Evolutionary conservation across 2,888 invertebrate species (phyloP).

Genomic region (Nephrotoma appendiculata): DNA sequence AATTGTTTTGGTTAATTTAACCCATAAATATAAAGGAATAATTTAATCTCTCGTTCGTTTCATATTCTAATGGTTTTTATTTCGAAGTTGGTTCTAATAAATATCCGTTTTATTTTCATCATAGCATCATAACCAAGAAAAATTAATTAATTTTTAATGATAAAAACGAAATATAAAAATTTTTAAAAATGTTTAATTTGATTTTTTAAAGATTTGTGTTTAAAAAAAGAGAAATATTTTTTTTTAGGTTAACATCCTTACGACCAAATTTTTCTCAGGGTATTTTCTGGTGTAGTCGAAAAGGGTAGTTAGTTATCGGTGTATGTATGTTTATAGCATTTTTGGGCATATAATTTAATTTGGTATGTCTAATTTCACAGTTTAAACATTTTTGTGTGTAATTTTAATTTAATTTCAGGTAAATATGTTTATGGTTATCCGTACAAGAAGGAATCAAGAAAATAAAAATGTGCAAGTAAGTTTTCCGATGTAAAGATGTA

Average conservation of each 20-base stretch:
- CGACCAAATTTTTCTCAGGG: background rate
- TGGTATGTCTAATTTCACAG: background rate
- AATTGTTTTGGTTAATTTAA: background rate
- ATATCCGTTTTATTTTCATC: background rate
- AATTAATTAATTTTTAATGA: background rate
- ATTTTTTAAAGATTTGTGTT: background rate
- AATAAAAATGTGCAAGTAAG: background rate
- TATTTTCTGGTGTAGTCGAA: background rate
- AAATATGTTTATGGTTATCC: background rate
- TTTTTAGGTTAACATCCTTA: background rate
- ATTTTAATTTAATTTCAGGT: background rate
- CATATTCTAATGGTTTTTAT: background rate
- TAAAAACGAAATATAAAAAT: background rate
- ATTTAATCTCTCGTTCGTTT: background rate
- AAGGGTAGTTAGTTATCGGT: background rate
- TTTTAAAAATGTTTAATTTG: background rate
- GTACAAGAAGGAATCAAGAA: background rate
- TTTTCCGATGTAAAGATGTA: background rate
- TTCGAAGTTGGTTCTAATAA: background rate
- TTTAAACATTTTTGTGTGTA: background rate
- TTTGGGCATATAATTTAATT: background rate
- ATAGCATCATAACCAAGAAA: background rate
- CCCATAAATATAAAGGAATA: background rate
- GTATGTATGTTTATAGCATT: background rate
- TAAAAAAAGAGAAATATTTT: background rate